Evolutionary conservation across 2,888 invertebrate species (phyloP).

Genomic region (Ophioninae sp.): DNA sequence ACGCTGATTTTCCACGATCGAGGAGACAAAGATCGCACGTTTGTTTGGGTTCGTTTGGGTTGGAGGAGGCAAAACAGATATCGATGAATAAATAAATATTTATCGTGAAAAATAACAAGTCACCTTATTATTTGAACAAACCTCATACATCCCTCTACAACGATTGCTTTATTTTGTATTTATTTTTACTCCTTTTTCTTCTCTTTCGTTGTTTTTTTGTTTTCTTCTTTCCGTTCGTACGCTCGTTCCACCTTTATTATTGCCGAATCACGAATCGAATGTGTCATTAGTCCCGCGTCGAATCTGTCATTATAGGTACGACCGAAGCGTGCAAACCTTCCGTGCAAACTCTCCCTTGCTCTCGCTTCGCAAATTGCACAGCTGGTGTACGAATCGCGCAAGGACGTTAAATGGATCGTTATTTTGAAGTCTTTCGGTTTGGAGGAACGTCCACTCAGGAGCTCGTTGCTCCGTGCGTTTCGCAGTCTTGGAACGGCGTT

Average conservation of each 20-base stretch:
- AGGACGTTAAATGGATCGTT: background rate
- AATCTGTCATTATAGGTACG: conserved; percentile 56
- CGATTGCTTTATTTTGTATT: background rate
- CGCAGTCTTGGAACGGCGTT: background rate
- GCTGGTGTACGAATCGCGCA: conserved; percentile 10
- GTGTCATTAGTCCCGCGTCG: conserved; percentile 62
- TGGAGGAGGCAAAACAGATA: no score
- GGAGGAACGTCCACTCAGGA: background rate
- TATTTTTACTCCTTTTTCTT: background rate
- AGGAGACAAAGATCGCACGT: no score
- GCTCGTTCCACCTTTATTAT: conserved; percentile 42
- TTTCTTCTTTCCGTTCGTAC: conserved; percentile 38
- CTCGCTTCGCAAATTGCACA: conserved; percentile 50
- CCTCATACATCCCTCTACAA: background rate
- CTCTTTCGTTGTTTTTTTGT: conserved; percentile 15
- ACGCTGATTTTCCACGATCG: no score
- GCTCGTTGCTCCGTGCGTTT: background rate
- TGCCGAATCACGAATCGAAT: conserved; percentile 58
- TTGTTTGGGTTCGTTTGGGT: background rate
- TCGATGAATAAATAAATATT: no score
- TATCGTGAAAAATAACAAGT: no score
- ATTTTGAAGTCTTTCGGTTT: background rate
- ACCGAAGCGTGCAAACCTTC: conserved; percentile 41
- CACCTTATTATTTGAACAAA: no score
- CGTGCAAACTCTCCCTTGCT: conserved; percentile 42